Evolutionary conservation across 2,797 vertebrate genomes (phyloP), one percentile per base, ranked within the genome.

Genomic region (Vespertilio murinus): DNA sequence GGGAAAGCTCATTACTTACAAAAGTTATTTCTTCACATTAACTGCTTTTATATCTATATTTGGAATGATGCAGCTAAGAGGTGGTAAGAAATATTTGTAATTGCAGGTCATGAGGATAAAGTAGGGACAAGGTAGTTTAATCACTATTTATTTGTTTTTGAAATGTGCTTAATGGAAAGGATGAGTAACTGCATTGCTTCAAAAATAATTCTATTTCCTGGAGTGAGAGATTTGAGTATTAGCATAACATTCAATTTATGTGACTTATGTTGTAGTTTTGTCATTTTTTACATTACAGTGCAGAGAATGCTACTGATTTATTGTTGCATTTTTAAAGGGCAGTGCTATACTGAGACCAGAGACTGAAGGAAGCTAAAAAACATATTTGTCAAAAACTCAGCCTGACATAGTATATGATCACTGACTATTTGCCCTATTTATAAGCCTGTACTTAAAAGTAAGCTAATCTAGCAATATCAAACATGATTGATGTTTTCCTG

Each of bases 261-360:
- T 96, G 91, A 98, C 4, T 95, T 94, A 92, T 84, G 74, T 38
- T 47, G 42, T 90, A 79, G 30, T 78, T 96, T 81, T 70, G 30
- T 87, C 69, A 92, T 65, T 90, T 95, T 97, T 96, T 90, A 75
- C 54, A 22, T 94, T 94, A 95, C 64, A 92, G 84, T 83, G 33
- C 8, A 95, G 49, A 38, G 74, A 97, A 96, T 69, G 95, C 0
- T 59, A 45, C 47, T 93, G 93, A 97, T 97, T 98, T 98, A 97
- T 95, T 88, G 56, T 42, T 93, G 28, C 74, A 52, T 95, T 96
- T 93, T 96, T 87, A 96, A 97, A 97, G 3, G 9, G 77, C 56
- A 97, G 33, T 83, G 59, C 47, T 96, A 40, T 5, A 28, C 3
- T 93, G 88, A 95, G 94, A 96, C 45, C 0, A 64, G 74, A 94